phyloP scores from a whole-genome alignment of 1,140 invertebrate species.

The Batillaria attramentaria region DNA sequence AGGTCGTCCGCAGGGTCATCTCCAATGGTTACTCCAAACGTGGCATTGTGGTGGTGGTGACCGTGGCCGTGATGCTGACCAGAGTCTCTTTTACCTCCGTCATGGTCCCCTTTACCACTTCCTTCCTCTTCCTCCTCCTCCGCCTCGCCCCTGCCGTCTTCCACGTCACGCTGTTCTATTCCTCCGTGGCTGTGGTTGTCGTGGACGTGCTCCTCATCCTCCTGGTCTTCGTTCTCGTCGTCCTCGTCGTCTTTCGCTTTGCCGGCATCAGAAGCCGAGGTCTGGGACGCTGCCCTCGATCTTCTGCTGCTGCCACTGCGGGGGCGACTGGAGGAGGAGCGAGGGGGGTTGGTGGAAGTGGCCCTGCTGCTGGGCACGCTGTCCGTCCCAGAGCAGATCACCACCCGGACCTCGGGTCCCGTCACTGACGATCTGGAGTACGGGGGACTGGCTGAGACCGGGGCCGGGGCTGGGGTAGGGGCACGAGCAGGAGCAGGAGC shows the following conservation, averaged over 20 bases:
- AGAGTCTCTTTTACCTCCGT: not conserved
- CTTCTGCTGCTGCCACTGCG: not conserved
- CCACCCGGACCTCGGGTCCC: slow-evolving; percentile 14
- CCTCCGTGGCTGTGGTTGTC: no score
- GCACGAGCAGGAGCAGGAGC: no score
- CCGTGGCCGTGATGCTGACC: not conserved
- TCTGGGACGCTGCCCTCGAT: no score
- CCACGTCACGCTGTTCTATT: not conserved
- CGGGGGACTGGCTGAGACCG: slow-evolving; percentile 18
- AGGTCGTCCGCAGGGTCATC: slow-evolving; percentile 74
- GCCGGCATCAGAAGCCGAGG: not conserved
- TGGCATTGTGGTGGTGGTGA: slow-evolving; percentile 23
- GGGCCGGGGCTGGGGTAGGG: no score
- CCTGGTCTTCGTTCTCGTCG: not conserved
- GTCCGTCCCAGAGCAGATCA: slow-evolving; percentile 16
- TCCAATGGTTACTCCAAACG: slow-evolving; percentile 34
- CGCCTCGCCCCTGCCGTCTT: not conserved
- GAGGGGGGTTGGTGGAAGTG: not conserved
- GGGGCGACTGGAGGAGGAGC: not conserved
- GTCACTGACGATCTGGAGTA: not conserved
- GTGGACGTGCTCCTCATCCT: not conserved
- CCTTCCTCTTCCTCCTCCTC: not conserved
- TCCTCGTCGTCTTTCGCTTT: not conserved
- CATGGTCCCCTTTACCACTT: not conserved
- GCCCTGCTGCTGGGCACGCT: not conserved